phyloP scores from a whole-genome alignment of 2,888 invertebrate genomes.

The Drosophila peninsularis region DNA sequence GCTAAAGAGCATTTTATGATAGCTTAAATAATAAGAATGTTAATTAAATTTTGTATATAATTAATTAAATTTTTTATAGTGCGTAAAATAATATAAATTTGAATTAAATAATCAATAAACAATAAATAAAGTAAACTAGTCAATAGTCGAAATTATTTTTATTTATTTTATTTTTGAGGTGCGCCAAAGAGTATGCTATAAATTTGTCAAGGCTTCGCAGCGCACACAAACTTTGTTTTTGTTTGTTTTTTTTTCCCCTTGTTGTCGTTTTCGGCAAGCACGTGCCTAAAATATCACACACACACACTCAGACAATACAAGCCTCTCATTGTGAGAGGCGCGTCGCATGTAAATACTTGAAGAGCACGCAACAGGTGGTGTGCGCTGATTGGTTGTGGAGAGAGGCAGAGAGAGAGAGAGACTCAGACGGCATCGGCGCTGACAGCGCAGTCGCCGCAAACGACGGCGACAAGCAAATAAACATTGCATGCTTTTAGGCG shows the following conservation, averaged over 20 bases:
- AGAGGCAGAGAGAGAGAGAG: conserved; percentile 25
- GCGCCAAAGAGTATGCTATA: conserved; percentile 11
- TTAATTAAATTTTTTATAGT: no score
- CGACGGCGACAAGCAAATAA: no score
- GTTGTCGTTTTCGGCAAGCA: conserved; percentile 38
- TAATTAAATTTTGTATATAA: no score
- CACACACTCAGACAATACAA: conserved; percentile 1
- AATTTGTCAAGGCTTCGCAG: not conserved
- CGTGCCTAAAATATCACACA: conserved; percentile 33
- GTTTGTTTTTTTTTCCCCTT: conserved; percentile 19
- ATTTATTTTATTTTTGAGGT: not conserved
- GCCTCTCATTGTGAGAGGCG: not conserved
- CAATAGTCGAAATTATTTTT: not conserved
- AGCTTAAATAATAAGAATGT: no score
- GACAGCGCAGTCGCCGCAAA: conserved; percentile 62
- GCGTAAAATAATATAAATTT: not conserved
- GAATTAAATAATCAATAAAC: not conserved
- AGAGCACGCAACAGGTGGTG: conserved; percentile 57
- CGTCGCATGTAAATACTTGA: conserved; percentile 40
- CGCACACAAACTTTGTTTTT: not conserved
- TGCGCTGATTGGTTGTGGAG: conserved; percentile 8
- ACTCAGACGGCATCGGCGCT: conserved; percentile 9
- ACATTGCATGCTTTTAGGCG: conserved; percentile 69
- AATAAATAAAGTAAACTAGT: not conserved
- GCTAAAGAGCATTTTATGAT: no score